These are phyloP conservation scores for Microcebus lehilahytsara DNA, from an alignment of 2,113 vertebrate species.

Conservation along the genomic window DNA sequence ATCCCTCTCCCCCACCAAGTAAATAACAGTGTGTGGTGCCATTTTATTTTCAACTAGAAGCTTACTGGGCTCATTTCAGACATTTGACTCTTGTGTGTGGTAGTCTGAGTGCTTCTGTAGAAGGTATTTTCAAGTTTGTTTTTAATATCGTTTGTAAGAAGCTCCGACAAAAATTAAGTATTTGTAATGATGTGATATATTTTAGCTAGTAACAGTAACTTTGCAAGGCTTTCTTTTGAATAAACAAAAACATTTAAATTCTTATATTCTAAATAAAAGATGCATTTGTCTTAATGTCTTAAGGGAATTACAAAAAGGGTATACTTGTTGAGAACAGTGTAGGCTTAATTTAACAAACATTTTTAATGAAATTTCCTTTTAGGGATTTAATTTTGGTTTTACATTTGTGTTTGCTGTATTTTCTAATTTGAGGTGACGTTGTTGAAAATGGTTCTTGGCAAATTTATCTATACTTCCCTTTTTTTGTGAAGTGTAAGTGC, in stretches of 20 bases:
- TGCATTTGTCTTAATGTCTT: slow-evolving; percentile 22
- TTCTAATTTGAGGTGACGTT: slow-evolving; percentile 4
- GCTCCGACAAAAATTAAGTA: slow-evolving; percentile 18
- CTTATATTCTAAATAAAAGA: slow-evolving; percentile 16
- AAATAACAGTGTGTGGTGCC: neutral
- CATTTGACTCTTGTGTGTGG: neutral
- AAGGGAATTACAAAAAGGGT: slow-evolving; percentile 3
- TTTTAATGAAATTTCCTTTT: slow-evolving; percentile 33
- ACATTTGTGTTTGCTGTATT: slow-evolving; percentile 24
- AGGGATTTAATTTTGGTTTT: slow-evolving; percentile 32
- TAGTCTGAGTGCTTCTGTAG: neutral
- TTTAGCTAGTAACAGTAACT: slow-evolving; percentile 46
- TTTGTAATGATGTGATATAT: slow-evolving; percentile 29
- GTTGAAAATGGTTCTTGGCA: slow-evolving; percentile 44
- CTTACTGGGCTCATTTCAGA: neutral
- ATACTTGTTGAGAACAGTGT: neutral
- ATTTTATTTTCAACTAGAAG: slow-evolving; percentile 36
- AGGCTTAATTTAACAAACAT: neutral
- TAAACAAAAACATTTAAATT: slow-evolving; percentile 42
- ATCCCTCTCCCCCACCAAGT: neutral
- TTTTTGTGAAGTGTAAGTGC: slow-evolving; percentile 46
- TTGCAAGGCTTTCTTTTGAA: slow-evolving; percentile 26
- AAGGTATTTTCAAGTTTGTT: neutral
- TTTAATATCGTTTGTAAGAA: slow-evolving; percentile 37
- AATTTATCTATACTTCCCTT: slow-evolving; percentile 13